Percentiles rank a stretch among this genome's conserved stretches.
Evolutionary conservation across 2,113 vertebrate species (phyloP).

Genomic region (Octodon degus): DNA sequence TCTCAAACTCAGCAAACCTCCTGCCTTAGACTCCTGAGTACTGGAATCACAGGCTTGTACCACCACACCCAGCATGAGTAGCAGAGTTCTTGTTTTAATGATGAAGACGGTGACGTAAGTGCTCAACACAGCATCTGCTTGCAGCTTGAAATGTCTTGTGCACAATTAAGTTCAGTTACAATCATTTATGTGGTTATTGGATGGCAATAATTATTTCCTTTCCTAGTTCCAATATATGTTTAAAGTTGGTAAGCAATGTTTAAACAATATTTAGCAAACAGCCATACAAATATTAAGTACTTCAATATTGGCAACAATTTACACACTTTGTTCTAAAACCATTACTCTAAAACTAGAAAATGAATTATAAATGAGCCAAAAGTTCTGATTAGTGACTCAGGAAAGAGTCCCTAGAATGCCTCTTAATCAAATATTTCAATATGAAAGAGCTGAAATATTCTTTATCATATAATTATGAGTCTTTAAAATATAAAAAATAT

Average conservation of each 20-base stretch:
- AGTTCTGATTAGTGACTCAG: neutral
- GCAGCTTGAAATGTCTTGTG: neutral
- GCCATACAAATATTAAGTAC: neutral
- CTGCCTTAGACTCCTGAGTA: too few species aligned
- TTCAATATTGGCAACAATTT: neutral
- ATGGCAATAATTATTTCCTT: neutral
- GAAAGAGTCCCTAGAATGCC: neutral
- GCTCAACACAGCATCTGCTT: neutral
- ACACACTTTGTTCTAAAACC: neutral
- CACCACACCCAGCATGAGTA: too few species aligned
- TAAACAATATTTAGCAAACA: neutral
- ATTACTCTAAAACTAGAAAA: neutral
- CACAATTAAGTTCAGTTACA: neutral
- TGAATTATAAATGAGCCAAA: neutral
- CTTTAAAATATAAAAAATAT: neutral
- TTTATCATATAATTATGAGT: neutral
- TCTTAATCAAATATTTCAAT: neutral
- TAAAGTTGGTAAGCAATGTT: neutral
- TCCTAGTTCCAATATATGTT: neutral
- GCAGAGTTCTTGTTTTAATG: neutral
- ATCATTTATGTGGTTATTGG: neutral
- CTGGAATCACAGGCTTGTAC: too few species aligned
- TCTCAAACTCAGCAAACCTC: too few species aligned
- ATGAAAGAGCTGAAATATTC: neutral
- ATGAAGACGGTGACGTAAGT: neutral